Base-by-base conservation (phyloP, 2,888 invertebrate genomes). In the Oasisia sp. region DNA sequence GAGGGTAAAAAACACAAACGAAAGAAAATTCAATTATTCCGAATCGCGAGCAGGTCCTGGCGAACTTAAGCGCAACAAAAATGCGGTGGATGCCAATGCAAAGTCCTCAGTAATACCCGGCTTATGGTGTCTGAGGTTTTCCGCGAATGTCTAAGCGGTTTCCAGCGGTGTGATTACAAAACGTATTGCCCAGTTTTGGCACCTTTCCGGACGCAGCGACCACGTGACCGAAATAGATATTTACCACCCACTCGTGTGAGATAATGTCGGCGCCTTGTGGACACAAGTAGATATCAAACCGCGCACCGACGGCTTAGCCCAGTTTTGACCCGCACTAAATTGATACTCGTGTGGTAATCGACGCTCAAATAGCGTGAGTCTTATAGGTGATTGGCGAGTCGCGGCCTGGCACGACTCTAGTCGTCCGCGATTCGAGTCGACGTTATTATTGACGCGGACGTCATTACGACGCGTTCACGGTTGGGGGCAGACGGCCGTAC, bases 301-400 rank as follows among this genome's bases (percentile, higher is more conserved):
- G 90, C 90, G 32, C 90, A 1, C 90, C 90, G 90, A 32, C 90
- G 90, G 90, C 90, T 90, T 90, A 44, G 32, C 90, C 90, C 32
- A 90, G 90, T 90, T 90, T n/a, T 90, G 90, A 90, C 90, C 90
- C n/a, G 32, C 27, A n/a, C 90, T 90, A 90, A 90, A 90, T 90
- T 90, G n/a, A 90, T 90, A 32, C 90, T 90, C 90, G 32, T 90
- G 90, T 90, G 7, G 90, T 90, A 90, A 90, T 32, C 90, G 90
- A n/a, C 32, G 90, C 90, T 19, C 32, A 32, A 90, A 90, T 90
- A 32, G 32, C 90, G n/a, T 90, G 90, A 90, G 32, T 27, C 32
- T 14, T 27, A 27, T 5, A 38, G 38, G 14, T 90, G 90, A 90
- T 90, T 90, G 90, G 27, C 90, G 32, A 32, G 32, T 8, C 32